A percentile compares a stretch with the other conserved stretches of the same genome.
Conservation (phyloP, 1,140 invertebrate genomes). For the Bradynema listronoti region DNA sequence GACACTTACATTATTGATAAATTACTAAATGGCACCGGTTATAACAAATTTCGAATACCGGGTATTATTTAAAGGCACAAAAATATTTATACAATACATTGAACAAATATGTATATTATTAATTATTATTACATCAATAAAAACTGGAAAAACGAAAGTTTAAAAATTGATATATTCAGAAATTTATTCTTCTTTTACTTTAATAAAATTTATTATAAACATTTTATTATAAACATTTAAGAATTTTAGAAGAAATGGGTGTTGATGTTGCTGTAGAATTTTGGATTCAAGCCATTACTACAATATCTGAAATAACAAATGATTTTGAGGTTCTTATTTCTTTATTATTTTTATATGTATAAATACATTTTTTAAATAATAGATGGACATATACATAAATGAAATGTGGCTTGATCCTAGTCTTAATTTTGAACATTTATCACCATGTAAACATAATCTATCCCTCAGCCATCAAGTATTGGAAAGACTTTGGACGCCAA, state of each 20-base stretch:
- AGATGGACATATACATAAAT: slow-evolving; percentile 58
- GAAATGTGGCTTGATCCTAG: slow-evolving; percentile 51
- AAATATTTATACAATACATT: too few species aligned
- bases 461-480: slow-evolving; percentile 49
- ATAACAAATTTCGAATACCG: too few species aligned
- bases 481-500: slow-evolving; percentile 56
- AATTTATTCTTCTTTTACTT: too few species aligned
- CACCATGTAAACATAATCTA: slow-evolving; percentile 55
- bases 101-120: too few species aligned
- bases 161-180: too few species aligned
- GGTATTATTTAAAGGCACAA: too few species aligned
- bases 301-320: slow-evolving; percentile 58
- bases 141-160: too few species aligned
- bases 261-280: slow-evolving; percentile 54
- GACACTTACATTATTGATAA: too few species aligned
- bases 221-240: too few species aligned
- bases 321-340: slow-evolving; percentile 49
- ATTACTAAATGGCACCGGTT: too few species aligned
- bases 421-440: slow-evolving; percentile 53
- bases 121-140: too few species aligned
- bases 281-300: slow-evolving; percentile 57
- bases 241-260: slow-evolving; percentile 47
- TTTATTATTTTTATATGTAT: not conserved
- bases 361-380: slow-evolving; percentile 9
- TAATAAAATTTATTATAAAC: too few species aligned